Evolutionary conservation across 23 tunicate species (phyloP).

Genomic region (Styela clava): DNA sequence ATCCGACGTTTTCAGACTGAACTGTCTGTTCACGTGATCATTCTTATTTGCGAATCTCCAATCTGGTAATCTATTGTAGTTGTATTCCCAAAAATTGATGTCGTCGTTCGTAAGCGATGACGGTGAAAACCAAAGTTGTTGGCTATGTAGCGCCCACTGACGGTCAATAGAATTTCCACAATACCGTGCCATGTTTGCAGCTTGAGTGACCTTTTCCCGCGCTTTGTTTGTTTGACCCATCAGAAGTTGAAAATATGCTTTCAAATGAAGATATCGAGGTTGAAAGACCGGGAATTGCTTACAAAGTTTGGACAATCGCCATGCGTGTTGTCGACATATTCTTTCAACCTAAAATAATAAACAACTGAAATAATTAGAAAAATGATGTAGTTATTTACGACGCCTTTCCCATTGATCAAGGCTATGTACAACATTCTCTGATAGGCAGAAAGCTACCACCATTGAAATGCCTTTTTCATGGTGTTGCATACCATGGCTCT

Average conservation of each 20-base stretch:
- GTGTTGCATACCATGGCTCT: no score
- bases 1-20: conserved; percentile 7
- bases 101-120: neutral
- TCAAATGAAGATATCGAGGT: conserved; percentile 39
- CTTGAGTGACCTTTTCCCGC: conserved; percentile 30
- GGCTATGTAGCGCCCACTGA: conserved; percentile 67
- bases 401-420: no score
- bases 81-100: conserved; percentile 36
- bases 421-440: no score
- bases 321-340: conserved; percentile 19
- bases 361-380: no score
- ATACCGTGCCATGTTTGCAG: conserved; percentile 48
- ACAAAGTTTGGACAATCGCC: conserved; percentile 26
- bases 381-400: neutral
- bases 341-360: conserved; percentile 20
- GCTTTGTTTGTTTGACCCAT: conserved; percentile 26
- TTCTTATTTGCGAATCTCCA: conserved; percentile 40
- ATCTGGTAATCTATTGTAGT: conserved; percentile 33
- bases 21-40: conserved; percentile 28
- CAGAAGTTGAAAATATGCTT: conserved; percentile 33
- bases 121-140: conserved; percentile 35
- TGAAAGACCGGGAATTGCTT: conserved; percentile 53
- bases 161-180: conserved; percentile 70
- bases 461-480: no score
- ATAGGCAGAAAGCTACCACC: no score